phyloP scores from a whole-genome alignment of 2,888 invertebrate genomes.

The Drosophila macrospina region DNA sequence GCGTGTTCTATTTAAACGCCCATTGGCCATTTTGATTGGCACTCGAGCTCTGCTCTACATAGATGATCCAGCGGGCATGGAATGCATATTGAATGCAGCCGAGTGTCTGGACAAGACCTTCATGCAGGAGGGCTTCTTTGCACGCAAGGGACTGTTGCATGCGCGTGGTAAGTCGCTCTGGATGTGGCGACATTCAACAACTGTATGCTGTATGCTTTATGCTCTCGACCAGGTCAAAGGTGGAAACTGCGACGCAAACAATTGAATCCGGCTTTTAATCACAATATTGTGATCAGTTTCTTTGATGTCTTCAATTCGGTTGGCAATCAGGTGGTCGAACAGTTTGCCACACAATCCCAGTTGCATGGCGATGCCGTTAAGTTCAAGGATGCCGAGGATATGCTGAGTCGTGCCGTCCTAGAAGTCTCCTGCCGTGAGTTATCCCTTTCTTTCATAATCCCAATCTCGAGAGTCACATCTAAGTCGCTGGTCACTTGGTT shows the following conservation, averaged over 20 bases:
- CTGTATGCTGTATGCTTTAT: not conserved
- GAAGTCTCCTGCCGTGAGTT: slow-evolving; percentile 83
- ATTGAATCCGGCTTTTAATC: slow-evolving; percentile 83
- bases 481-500: slow-evolving; percentile 1
- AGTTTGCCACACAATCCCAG: slow-evolving; percentile 62
- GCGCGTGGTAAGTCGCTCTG: slow-evolving; percentile 70
- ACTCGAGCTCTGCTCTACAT: slow-evolving; percentile 79
- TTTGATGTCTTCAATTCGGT: slow-evolving; percentile 82
- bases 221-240: slow-evolving; percentile 68
- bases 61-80: slow-evolving; percentile 83
- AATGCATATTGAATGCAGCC: slow-evolving; percentile 80
- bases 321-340: slow-evolving; percentile 75
- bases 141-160: slow-evolving; percentile 80
- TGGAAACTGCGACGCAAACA: slow-evolving; percentile 84
- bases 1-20: slow-evolving; percentile 75
- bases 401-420: slow-evolving; percentile 82
- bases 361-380: slow-evolving; percentile 62
- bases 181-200: not conserved
- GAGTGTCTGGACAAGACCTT: slow-evolving; percentile 83
- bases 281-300: slow-evolving; percentile 80
- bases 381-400: slow-evolving; percentile 81
- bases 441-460: not conserved
- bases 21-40: slow-evolving; percentile 79
- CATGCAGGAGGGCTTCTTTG: slow-evolving; percentile 83
- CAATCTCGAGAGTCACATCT: not conserved